A percentile compares a stretch with the other conserved stretches of the same genome.
Conservation (phyloP, 2,113 vertebrate species). For the Gulo gulo region DNA sequence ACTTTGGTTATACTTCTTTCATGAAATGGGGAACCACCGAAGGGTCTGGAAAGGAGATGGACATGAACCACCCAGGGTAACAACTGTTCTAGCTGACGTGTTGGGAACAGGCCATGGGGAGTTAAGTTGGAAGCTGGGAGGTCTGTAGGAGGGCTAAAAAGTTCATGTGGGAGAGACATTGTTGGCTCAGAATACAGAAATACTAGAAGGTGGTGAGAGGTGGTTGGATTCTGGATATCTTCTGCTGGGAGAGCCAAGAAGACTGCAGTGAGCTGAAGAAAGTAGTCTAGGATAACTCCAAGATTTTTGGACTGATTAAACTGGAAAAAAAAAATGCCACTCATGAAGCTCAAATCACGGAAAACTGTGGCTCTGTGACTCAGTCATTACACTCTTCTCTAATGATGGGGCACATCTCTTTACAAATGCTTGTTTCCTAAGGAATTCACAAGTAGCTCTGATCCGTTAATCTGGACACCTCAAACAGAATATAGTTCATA, state of each 20-base stretch:
- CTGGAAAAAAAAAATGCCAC: neutral
- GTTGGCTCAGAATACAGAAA: neutral
- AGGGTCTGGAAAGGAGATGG: neutral
- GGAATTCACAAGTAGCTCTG: neutral
- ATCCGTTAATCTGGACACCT: neutral
- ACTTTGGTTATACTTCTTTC: no score
- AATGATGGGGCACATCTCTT: neutral
- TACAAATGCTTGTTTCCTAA: neutral
- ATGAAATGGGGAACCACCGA: neutral
- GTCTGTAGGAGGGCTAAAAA: neutral
- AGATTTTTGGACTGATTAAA: neutral
- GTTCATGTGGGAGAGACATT: neutral
- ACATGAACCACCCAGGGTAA: fast-evolving
- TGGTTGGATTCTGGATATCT: neutral
- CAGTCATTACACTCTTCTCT: neutral
- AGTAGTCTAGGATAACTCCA: neutral
- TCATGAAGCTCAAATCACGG: neutral
- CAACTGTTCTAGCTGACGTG: fast-evolving
- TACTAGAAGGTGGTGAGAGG: neutral
- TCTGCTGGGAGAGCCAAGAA: neutral
- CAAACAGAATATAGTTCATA: neutral
- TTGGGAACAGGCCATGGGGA: neutral
- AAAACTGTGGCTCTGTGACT: neutral
- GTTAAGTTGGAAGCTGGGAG: neutral
- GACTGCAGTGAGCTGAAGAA: neutral